Evolutionary conservation across 2,888 invertebrate genomes (phyloP), one percentile per base, ranked within the genome.

Genomic region (Drosophila meridiana): DNA sequence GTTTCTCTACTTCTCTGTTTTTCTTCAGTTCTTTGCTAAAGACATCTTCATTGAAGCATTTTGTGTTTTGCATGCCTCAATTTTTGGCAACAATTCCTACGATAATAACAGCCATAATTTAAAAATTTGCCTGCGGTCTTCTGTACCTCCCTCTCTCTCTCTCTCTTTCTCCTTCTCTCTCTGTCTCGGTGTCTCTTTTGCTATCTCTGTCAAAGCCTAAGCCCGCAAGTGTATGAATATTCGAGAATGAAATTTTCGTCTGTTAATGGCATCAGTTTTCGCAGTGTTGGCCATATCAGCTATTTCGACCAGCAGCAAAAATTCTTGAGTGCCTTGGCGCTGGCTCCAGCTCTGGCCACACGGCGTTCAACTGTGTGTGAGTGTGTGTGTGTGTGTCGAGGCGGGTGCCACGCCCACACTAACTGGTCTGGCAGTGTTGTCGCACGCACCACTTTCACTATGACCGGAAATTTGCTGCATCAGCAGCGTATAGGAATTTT

Each of bases 401-500:
- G 53, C 43, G 61, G 64, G 14, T 30, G 73, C 42, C 56, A 72
- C 67, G 63, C 60, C 62, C 64, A 64, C 64, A 59, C 50, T 34
- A 52, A 52, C 34, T 64, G 63, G 32, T 48, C 58, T 38, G 47
- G 30, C 47, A 43, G 14, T 71, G 78, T 73, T 67, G 77, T 78
- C 76, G 78, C 89, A 89, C 89, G 87, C 85, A 89, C 85, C 89
- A 87, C 85, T 85, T 85, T 85, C 85, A 84, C 89, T 85, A 52
- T 43, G 73, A 53, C 83, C 90, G 89, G 87, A 90, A 90, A 87
- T 84, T 87, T 87, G 87, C 87, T 83, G 87, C 87, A 87, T 87
- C 87, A 87, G 87, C 87, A 87, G 87, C 87, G 90, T 84, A 84
- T 89, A 83, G 84, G 82, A 87, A 87, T 90, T 87, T 87, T 90